phyloP scores from a whole-genome alignment of 2,888 invertebrate species.

The Mimumesa dahlbomi region DNA sequence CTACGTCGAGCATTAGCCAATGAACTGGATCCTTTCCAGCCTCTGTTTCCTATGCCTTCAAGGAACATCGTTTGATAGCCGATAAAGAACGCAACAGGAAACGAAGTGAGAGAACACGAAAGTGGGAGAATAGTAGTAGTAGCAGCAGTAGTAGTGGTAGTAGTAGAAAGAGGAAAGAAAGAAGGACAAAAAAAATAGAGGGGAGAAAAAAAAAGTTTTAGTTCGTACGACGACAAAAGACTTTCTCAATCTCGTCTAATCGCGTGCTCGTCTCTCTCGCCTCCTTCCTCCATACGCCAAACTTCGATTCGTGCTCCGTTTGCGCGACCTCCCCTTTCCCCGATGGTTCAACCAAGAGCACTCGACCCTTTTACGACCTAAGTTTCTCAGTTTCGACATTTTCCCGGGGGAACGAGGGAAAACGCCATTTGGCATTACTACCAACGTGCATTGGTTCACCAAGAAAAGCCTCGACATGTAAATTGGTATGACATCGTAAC shows the following conservation, averaged over 20 bases:
- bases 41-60: conserved; percentile 28
- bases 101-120: conserved; percentile 2
- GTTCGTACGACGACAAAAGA: conserved; percentile 59
- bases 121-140: not conserved
- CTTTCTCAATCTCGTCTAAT: conserved; percentile 67
- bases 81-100: conserved; percentile 58
- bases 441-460: conserved; percentile 37
- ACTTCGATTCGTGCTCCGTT: conserved; percentile 61
- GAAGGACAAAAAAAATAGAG: conserved; percentile 11
- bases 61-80: conserved; percentile 44
- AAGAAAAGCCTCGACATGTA: conserved; percentile 47
- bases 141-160: too few relatives aligned
- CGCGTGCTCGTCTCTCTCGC: conserved; percentile 44
- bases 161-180: conserved; percentile 15
- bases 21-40: conserved; percentile 46
- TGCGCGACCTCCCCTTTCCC: conserved; percentile 18
- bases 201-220: conserved; percentile 48
- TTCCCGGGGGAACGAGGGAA: conserved; percentile 28
- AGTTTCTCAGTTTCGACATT: conserved; percentile 69
- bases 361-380: conserved; percentile 73
- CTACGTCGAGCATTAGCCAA: conserved; percentile 50
- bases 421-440: conserved; percentile 51
- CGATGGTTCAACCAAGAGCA: conserved; percentile 47
- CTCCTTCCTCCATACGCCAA: conserved; percentile 47
- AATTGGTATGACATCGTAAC: conserved; percentile 35